Evolutionary conservation across 2,888 invertebrate genomes (phyloP).

Genomic region (Scaeva pyrastri): DNA sequence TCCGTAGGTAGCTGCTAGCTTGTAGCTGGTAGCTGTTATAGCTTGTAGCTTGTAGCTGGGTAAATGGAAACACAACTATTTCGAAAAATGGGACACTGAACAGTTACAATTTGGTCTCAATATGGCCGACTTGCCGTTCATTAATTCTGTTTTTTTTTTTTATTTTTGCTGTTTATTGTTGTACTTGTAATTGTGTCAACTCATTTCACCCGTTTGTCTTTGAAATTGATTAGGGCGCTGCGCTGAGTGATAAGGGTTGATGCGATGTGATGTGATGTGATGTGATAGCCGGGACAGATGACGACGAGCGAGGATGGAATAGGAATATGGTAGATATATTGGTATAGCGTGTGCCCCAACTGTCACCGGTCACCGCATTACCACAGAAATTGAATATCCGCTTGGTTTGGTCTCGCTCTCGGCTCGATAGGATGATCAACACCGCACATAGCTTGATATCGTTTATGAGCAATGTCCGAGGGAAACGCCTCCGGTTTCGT

Average conservation of each 20-base stretch:
- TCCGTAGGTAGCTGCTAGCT: neutral
- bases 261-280: neutral
- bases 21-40: too few species aligned
- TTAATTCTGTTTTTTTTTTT: conserved; percentile 49
- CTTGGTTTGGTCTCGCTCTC: conserved; percentile 26
- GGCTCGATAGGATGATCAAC: conserved; percentile 57
- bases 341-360: conserved; percentile 28
- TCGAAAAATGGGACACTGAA: conserved; percentile 58
- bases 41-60: neutral
- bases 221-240: conserved; percentile 58
- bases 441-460: conserved; percentile 59
- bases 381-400: conserved; percentile 72
- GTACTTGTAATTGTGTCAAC: conserved; percentile 18
- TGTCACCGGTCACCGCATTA: conserved; percentile 42
- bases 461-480: conserved; percentile 74
- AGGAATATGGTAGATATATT: neutral
- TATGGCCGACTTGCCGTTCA: conserved; percentile 68
- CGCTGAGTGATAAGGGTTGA: conserved; percentile 31
- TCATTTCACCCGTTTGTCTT: conserved; percentile 52
- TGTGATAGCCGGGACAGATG: neutral
- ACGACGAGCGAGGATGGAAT: neutral
- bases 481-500: conserved; percentile 70
- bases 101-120: conserved; percentile 69
- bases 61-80: conserved; percentile 55
- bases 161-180: neutral